A percentile compares a stretch with the other conserved stretches of the same genome.
Evolutionary conservation across 1,140 invertebrate species (phyloP).

Genomic region (Macrosteles quadrilineatus): DNA sequence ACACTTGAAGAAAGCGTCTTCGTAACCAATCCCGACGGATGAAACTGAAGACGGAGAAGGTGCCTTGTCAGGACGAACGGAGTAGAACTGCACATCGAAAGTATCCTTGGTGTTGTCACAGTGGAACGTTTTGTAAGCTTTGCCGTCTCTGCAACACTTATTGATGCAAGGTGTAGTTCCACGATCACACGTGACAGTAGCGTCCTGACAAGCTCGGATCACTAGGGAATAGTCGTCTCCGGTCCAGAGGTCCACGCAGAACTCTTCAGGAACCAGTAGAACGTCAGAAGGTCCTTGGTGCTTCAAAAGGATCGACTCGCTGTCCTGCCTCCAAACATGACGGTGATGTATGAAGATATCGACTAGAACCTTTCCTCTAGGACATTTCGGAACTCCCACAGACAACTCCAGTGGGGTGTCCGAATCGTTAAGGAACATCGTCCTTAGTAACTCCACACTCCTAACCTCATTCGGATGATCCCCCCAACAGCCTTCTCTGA

Average conservation of each 20-base stretch:
- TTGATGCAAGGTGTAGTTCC: constrained; percentile 29
- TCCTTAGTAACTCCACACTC: background rate
- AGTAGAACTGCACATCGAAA: constrained; percentile 6
- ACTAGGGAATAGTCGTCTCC: constrained; percentile 29
- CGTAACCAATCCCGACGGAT: background rate
- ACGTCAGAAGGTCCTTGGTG: constrained; percentile 7
- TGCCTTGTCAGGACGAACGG: background rate
- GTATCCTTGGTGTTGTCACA: background rate
- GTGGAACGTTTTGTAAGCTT: background rate
- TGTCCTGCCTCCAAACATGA: constrained; percentile 28
- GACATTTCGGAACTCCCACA: constrained; percentile 31
- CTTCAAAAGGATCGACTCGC: constrained; percentile 31
- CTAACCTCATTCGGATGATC: constrained; percentile 13
- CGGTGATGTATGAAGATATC: constrained; percentile 31
- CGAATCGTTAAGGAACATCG: constrained; percentile 29
- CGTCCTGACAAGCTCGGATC: constrained; percentile 32
- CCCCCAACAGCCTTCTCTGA: constrained; percentile 29
- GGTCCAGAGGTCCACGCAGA: constrained; percentile 34
- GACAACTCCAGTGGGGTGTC: constrained; percentile 29
- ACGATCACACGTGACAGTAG: constrained; percentile 15
- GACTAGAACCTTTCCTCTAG: constrained; percentile 21
- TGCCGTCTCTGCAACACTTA: constrained; percentile 36
- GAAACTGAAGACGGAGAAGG: background rate
- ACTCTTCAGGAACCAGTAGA: constrained; percentile 34
- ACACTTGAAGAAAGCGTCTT: background rate